These are phyloP conservation scores for Hymenochirus boettgeri DNA, from an alignment of 2,113 vertebrate species.

Conservation along the genomic window DNA sequence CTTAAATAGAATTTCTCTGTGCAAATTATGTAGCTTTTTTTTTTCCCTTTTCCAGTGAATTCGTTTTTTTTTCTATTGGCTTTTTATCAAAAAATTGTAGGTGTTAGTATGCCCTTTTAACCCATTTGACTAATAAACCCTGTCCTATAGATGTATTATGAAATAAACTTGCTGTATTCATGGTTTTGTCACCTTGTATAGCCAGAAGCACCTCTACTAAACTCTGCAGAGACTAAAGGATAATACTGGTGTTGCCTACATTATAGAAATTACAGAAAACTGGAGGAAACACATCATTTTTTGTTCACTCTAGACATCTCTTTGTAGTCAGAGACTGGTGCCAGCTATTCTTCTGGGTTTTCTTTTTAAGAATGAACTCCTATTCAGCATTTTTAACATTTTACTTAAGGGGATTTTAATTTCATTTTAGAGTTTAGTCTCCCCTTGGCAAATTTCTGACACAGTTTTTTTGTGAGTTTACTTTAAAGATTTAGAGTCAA, in stretches of 20 bases:
- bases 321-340: slow-evolving; percentile 11
- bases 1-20: too few species aligned
- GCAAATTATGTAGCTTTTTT: too few species aligned
- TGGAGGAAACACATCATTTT: slow-evolving; percentile 13
- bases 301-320: slow-evolving; percentile 3
- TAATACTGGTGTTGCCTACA: neutral
- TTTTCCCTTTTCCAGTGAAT: too few species aligned
- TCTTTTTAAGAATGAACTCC: slow-evolving; percentile 23
- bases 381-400: slow-evolving; percentile 8
- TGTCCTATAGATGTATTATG: slow-evolving; percentile 16
- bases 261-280: neutral
- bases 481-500: slow-evolving; percentile 52
- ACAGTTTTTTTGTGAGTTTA: slow-evolving; percentile 7
- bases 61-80: too few species aligned
- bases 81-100: neutral
- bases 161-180: slow-evolving; percentile 10
- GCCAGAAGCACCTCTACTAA: slow-evolving; percentile 16
- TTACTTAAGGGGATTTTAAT: slow-evolving; percentile 5
- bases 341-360: slow-evolving; percentile 7
- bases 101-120: slow-evolving; percentile 9
- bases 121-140: slow-evolving; percentile 16
- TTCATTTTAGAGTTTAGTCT: neutral
- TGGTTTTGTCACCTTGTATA: slow-evolving; percentile 1
- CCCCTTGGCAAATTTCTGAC: slow-evolving; percentile 33
- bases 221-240: slow-evolving; percentile 3